phyloP scores from a whole-genome alignment of 2,113 vertebrate species.

The Chaenogobius annularis region DNA sequence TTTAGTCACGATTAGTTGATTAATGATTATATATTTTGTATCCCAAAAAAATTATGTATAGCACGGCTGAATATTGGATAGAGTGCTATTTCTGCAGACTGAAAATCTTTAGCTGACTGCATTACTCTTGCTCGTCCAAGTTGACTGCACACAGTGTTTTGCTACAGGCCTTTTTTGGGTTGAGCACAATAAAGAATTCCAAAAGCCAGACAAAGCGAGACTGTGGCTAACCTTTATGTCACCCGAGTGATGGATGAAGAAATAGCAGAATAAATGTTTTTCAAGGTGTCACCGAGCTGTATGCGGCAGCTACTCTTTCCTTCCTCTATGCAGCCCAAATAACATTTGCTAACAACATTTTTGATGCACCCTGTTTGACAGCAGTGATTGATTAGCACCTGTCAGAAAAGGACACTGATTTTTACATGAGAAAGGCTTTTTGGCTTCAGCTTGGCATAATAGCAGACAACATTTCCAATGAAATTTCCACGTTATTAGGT shows the following conservation, averaged over 20 bases:
- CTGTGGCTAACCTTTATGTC: conserved; percentile 4
- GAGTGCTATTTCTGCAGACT: not conserved
- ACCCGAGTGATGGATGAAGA: not conserved
- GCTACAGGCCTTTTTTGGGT: not conserved
- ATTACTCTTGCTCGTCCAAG: not conserved
- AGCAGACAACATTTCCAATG: too few species aligned
- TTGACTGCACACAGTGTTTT: not conserved
- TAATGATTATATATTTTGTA: too few species aligned
- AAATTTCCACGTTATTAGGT: too few species aligned
- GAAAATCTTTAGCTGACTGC: not conserved
- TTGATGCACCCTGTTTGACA: conserved; percentile 7
- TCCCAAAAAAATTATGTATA: too few species aligned
- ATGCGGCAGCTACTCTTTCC: not conserved
- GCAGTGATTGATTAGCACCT: conserved; percentile 13
- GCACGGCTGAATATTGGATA: not conserved
- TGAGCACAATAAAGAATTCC: not conserved
- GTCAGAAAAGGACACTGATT: conserved; percentile 11
- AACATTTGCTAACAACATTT: conserved; percentile 5
- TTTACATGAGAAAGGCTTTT: not conserved
- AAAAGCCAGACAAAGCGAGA: not conserved
- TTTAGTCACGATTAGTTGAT: too few species aligned
- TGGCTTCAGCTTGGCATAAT: not conserved
- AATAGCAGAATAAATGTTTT: conserved; percentile 4
- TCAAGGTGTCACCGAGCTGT: not conserved
- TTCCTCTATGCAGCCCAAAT: not conserved